Percentiles rank a stretch among this genome's conserved stretches.
phyloP scores from a whole-genome alignment of 2,888 invertebrate species.

The Heteropelma amictum region DNA sequence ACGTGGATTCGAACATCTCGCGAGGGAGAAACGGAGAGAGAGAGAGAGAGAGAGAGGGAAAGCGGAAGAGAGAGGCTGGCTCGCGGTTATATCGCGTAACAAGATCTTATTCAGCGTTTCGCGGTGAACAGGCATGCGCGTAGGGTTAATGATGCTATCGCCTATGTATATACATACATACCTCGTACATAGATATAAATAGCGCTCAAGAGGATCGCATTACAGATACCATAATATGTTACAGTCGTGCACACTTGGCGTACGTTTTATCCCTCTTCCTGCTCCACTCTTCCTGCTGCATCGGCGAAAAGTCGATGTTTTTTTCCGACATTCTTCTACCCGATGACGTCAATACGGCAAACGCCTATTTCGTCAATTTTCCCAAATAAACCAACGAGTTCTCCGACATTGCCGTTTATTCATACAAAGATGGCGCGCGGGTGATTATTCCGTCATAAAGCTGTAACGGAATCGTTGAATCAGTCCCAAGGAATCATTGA shows the following conservation, averaged over 20 bases:
- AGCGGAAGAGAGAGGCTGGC: constrained; percentile 61
- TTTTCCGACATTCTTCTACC: constrained; percentile 6
- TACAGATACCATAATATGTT: constrained; percentile 72
- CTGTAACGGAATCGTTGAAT: constrained; percentile 45
- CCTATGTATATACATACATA: no score
- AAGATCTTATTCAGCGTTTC: constrained; percentile 76
- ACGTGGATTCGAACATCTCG: no score
- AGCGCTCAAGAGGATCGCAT: constrained; percentile 78
- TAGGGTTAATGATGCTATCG: constrained; percentile 78
- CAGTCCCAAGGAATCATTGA: constrained; percentile 54
- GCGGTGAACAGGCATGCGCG: constrained; percentile 51
- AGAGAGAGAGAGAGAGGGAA: constrained; percentile 37
- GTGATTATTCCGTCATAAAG: constrained; percentile 47
- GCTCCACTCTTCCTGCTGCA: not conserved
- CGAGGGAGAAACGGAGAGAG: constrained; percentile 17
- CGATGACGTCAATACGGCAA: constrained; percentile 12
- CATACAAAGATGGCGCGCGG: no score
- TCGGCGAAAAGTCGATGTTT: constrained; percentile 20
- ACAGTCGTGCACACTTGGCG: constrained; percentile 59
- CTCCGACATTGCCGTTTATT: no score
- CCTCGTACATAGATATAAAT: no score
- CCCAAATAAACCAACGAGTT: constrained; percentile 33
- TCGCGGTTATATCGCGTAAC: constrained; percentile 74
- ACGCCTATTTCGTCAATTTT: not conserved
- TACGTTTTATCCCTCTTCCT: constrained; percentile 34